Conservation (phyloP, 53 echinoderm and acorn worm species). For the Mesocentrotus franciscanus region DNA sequence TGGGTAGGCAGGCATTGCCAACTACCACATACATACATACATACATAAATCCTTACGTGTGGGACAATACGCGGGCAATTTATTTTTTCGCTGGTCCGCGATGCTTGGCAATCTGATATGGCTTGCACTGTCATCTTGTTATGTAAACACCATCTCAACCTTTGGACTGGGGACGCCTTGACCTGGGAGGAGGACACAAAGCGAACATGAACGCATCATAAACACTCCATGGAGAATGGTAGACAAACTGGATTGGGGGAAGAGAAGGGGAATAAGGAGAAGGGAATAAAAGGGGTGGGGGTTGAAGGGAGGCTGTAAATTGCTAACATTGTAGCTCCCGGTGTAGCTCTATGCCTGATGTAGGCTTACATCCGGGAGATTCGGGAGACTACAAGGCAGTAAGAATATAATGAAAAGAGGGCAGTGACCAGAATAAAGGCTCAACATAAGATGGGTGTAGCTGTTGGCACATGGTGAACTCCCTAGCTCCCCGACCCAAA, state of each 20-base stretch:
- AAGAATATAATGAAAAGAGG: too few relatives aligned
- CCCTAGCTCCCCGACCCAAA: too few relatives aligned
- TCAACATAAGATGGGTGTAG: too few relatives aligned
- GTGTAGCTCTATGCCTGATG: too few relatives aligned
- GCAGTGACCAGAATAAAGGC: too few relatives aligned
- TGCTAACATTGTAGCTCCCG: too few relatives aligned
- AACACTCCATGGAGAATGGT: neutral
- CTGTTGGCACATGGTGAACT: too few relatives aligned
- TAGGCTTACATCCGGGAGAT: too few relatives aligned
- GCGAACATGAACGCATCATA: constrained; percentile 15
- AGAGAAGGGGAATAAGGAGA: neutral
- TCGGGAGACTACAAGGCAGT: too few relatives aligned
- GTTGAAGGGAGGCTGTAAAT: neutral
- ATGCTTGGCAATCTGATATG: constrained; percentile 31
- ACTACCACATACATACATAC: neutral
- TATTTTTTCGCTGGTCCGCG: neutral
- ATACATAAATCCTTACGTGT: neutral
- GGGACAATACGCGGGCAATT: neutral
- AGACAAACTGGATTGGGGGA: neutral
- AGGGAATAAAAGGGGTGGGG: neutral
- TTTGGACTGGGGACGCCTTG: constrained; percentile 62
- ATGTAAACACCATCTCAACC: constrained; percentile 48
- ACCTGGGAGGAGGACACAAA: constrained; percentile 48
- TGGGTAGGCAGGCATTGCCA: too few relatives aligned
- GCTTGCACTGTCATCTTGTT: constrained; percentile 43